phyloP scores from a whole-genome alignment of 2,113 vertebrate species.

The Pollachius pollachius region DNA sequence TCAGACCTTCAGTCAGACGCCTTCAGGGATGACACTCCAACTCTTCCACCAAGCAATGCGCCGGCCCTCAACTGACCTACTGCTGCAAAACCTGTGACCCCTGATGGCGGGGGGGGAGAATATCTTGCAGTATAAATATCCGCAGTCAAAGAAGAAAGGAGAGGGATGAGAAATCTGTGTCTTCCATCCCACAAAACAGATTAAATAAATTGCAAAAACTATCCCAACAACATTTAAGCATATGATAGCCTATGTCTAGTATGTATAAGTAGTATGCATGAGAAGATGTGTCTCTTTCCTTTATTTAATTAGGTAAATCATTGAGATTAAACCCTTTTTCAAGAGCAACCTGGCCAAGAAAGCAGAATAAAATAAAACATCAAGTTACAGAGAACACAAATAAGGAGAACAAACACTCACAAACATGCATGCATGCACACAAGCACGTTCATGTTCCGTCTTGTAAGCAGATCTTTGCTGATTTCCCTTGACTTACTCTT shows the following conservation, averaged over 20 bases:
- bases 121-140: neutral
- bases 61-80: constrained; percentile 59
- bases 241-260: no score
- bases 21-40: constrained; percentile 71
- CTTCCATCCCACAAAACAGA: no score
- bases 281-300: no score
- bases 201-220: neutral
- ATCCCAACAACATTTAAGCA: no score
- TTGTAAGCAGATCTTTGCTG: constrained; percentile 17
- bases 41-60: constrained; percentile 66
- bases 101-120: constrained; percentile 9
- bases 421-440: neutral
- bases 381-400: no score
- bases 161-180: no score
- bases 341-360: no score
- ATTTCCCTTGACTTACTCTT: constrained; percentile 8
- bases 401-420: neutral
- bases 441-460: neutral
- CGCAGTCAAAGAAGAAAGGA: no score
- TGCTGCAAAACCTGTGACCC: neutral
- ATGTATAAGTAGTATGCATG: no score
- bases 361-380: no score
- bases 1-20: constrained; percentile 72
- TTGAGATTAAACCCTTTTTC: no score
- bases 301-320: no score